phyloP scores from a whole-genome alignment of 64 coral and sea anemone species.

The Porites lutea region DNA sequence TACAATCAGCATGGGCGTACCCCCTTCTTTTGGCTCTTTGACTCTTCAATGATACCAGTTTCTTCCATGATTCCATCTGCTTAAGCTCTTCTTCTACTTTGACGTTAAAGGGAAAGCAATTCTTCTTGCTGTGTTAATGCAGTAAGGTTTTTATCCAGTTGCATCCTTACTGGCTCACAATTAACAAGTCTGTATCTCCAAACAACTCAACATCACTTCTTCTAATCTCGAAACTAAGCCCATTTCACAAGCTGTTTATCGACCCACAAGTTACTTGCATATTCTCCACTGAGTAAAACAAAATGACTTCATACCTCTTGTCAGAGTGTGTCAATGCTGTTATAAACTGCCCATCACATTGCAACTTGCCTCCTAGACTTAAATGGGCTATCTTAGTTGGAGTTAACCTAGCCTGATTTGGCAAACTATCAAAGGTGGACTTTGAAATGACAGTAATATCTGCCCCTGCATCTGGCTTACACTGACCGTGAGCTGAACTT shows the following conservation, averaged over 20 bases:
- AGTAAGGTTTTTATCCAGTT: constrained; percentile 18
- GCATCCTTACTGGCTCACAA: constrained; percentile 29
- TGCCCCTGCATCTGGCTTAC: not conserved
- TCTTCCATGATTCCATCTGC: not conserved
- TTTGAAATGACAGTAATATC: not conserved
- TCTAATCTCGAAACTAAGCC: constrained; percentile 1
- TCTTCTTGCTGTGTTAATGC: constrained; percentile 35
- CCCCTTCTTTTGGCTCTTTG: constrained; percentile 51
- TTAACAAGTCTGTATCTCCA: constrained; percentile 26
- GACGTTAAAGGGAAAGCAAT: constrained; percentile 53
- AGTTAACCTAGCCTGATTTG: not conserved
- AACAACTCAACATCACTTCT: constrained; percentile 3
- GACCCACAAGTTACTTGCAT: constrained; percentile 11
- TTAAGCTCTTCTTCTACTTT: constrained; percentile 52
- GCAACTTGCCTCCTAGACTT: not conserved
- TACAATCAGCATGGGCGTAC: constrained; percentile 48
- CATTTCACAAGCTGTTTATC: not conserved
- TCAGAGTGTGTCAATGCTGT: not conserved
- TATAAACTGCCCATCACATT: not conserved
- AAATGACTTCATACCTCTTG: not conserved
- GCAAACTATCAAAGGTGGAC: not conserved
- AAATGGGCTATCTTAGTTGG: not conserved
- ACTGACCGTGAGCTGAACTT: not conserved
- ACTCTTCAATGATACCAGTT: constrained; percentile 57
- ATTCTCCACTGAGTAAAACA: not conserved